A percentile compares a stretch with the other conserved stretches of the same genome.
These are phyloP conservation scores for Okapia johnstoni DNA, from an alignment of 2,113 vertebrate species.

Conservation along the genomic window DNA sequence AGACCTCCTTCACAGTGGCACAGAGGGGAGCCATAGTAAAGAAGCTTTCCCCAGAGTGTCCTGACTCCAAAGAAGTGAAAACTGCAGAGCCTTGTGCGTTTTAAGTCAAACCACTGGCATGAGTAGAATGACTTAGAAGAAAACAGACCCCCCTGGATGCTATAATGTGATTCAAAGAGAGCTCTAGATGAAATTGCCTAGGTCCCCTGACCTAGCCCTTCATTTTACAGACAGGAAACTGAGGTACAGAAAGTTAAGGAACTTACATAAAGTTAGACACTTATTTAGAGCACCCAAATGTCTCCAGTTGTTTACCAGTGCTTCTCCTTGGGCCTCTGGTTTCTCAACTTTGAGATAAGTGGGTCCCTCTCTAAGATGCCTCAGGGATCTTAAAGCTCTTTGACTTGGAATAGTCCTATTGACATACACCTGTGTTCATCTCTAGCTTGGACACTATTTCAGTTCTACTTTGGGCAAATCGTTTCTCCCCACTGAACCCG, in stretches of 20 bases:
- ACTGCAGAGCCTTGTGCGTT: neutral
- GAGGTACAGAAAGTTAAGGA: neutral
- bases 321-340: neutral
- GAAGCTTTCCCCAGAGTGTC: neutral
- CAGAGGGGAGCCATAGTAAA: neutral
- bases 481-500: neutral
- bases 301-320: neutral
- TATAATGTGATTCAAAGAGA: neutral
- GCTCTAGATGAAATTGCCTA: neutral
- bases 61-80: neutral
- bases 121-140: neutral
- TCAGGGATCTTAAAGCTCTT: neutral
- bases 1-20: neutral
- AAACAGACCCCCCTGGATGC: neutral
- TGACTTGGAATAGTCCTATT: neutral
- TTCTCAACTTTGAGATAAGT: neutral
- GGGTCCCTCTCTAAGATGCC: neutral
- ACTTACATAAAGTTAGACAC: neutral
- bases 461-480: neutral
- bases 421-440: neutral
- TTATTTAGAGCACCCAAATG: neutral
- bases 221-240: neutral
- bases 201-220: neutral
- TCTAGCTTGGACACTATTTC: neutral
- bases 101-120: neutral